Evolutionary conservation across 2,888 invertebrate species (phyloP).

Genomic region (Omphaloscelis lunosa): DNA sequence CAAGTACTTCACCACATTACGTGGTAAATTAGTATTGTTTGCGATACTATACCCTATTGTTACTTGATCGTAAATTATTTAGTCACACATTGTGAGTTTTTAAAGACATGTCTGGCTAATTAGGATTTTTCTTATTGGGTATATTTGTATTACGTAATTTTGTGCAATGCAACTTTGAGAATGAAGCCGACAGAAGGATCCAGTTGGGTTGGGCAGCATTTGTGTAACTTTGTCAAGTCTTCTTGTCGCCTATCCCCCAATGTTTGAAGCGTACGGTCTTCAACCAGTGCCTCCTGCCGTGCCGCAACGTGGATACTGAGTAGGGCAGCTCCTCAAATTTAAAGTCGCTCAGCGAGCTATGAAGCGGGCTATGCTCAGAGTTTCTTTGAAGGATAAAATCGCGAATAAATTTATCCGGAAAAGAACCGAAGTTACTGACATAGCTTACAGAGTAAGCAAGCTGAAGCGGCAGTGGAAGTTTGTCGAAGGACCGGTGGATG

Average conservation of each 20-base stretch:
- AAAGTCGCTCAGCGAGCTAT: background rate
- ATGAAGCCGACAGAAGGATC: background rate
- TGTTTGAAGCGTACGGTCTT: background rate
- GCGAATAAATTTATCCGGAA: background rate
- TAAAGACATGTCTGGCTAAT: background rate
- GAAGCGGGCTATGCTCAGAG: background rate
- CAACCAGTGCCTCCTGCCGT: background rate
- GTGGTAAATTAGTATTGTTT: constrained; percentile 49
- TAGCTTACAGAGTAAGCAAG: background rate
- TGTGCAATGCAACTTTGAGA: background rate
- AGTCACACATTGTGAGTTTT: constrained; percentile 16
- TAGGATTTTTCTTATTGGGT: constrained; percentile 3
- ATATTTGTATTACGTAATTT: background rate
- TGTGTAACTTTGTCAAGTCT: background rate
- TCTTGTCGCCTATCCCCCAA: background rate
- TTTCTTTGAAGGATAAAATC: background rate
- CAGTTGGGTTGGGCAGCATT: background rate
- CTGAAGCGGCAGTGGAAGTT: background rate
- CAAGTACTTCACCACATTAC: constrained; percentile 33
- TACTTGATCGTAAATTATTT: constrained; percentile 25
- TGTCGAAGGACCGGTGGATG: background rate
- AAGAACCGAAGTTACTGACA: background rate
- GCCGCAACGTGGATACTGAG: background rate
- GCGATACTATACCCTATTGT: constrained; percentile 42
- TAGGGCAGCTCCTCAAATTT: background rate